Conservation (phyloP, 2,888 invertebrate genomes). For the Tetragonula carbonaria region DNA sequence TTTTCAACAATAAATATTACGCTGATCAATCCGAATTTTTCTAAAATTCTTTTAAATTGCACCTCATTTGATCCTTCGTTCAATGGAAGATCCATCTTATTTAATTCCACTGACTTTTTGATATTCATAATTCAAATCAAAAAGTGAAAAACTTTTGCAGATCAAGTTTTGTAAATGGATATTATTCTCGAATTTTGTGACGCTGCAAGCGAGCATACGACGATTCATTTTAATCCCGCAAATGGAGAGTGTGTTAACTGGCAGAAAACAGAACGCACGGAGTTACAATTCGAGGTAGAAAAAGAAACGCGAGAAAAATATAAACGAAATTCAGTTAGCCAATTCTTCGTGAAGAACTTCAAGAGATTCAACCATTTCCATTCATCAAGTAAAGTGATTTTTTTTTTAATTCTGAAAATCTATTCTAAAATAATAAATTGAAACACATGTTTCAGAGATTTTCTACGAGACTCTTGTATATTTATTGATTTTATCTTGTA, state of each 20-base stretch:
- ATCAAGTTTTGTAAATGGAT: constrained; percentile 29
- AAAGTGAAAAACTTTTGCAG: constrained; percentile 3
- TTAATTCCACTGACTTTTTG: constrained; percentile 44
- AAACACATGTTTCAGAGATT: background rate
- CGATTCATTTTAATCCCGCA: constrained; percentile 8
- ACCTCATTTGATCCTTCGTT: background rate
- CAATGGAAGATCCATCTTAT: background rate
- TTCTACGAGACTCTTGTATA: background rate
- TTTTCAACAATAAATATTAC: constrained; percentile 29
- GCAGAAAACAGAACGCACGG: background rate
- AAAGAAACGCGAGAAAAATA: background rate
- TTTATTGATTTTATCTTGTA: background rate
- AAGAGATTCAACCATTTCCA: too few relatives aligned
- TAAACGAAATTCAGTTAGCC: background rate
- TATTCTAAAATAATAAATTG: background rate
- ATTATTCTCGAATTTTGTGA: constrained; percentile 7
- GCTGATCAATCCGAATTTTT: constrained; percentile 15
- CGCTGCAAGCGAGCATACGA: background rate
- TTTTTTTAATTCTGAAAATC: background rate
- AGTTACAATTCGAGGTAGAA: background rate
- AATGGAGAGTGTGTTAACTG: background rate
- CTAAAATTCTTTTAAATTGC: background rate
- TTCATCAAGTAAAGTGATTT: too few relatives aligned
- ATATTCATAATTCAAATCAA: constrained; percentile 36
- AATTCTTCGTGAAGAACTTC: too few relatives aligned